A percentile compares a stretch with the other conserved stretches of the same genome.
These are phyloP conservation scores for Phyllopteryx taeniolatus DNA, from an alignment of 2,113 vertebrate genomes.

Conservation along the genomic window DNA sequence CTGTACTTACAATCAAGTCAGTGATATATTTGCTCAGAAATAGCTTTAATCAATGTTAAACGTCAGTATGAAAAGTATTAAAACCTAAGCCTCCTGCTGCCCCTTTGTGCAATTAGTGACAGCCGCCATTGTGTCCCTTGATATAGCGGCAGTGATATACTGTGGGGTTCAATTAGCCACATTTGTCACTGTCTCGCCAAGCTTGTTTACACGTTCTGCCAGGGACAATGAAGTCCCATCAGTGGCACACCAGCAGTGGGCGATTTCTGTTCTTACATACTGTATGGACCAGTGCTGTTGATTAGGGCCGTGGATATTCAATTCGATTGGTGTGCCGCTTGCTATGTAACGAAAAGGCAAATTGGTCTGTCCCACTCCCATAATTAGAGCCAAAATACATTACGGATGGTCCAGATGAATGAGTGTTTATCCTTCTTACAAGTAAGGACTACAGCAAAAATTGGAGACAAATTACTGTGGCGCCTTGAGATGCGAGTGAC, in stretches of 20 bases:
- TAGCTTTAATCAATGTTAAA: background rate
- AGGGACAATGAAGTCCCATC: background rate
- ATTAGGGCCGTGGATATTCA: background rate
- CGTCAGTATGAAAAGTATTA: background rate
- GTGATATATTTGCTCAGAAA: too few relatives aligned
- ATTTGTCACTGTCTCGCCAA: slow-evolving; percentile 1
- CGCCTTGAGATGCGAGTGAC: too few relatives aligned
- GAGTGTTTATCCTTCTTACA: too few relatives aligned
- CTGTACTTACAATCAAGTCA: background rate
- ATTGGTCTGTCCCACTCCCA: too few relatives aligned
- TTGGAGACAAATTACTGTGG: too few relatives aligned
- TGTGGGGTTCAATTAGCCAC: background rate
- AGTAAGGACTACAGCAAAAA: too few relatives aligned
- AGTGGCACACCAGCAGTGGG: background rate
- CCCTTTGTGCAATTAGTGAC: background rate
- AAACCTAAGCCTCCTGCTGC: background rate
- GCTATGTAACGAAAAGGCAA: too few relatives aligned
- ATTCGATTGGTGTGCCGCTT: too few relatives aligned
- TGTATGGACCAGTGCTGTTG: background rate
- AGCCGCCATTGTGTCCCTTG: slow-evolving; percentile 1
- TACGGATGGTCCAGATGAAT: too few relatives aligned
- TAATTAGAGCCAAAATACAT: too few relatives aligned
- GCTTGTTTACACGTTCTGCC: slow-evolving; percentile 4
- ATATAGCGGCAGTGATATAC: background rate
- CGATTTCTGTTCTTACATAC: background rate